Evolutionary conservation across 2,888 invertebrate species (phyloP), one percentile per base, ranked within the genome.

Genomic region (Pteria penguin): DNA sequence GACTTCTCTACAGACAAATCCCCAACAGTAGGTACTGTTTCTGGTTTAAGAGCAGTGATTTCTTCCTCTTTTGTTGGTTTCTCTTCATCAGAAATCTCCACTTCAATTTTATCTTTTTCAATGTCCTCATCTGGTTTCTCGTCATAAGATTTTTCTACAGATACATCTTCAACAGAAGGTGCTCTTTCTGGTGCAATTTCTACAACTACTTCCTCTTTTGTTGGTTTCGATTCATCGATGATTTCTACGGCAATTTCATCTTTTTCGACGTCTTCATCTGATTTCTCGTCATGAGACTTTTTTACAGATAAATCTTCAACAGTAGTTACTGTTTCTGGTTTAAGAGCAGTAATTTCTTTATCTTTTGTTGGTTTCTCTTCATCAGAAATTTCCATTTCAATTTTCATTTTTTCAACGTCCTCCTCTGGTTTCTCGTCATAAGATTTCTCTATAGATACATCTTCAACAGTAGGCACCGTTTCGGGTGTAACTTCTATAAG

Each of bases 281-380:
- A 52, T 18, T 32, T 36, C 32, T 32, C 54, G 11, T 65, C 24
- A 14, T 2, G 18, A 3, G n/a, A n/a, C 36, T 55, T 27, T n/a
- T 55, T 58, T 31, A 36, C 69, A 8, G 29, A 61, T 69, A 80
- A 78, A 61, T 80, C 79, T 5, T 66, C 74, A n/a, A n/a, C n/a
- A 31, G 79, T 81, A 8, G 54, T 69, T 55, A 76, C 72, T 70
- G 73, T 80, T 57, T 75, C 52, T 57, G 22, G 22, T 11, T 26
- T 22, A 32, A 52, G 22, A n/a, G 33, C 63, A 57, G 27, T 65
- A 4, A 31, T 60, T 69, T 78, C 79, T 67, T 80, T 78, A 4
- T 66, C 74, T 36, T 81, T 81, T 11, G 54, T 69, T 55, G 77
- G 75, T 70, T 75, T 80, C 57, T 75, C 52, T 62, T 80, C 82